phyloP scores from a whole-genome alignment of 1,140 invertebrate genomes.

The Melitaea cinxia region DNA sequence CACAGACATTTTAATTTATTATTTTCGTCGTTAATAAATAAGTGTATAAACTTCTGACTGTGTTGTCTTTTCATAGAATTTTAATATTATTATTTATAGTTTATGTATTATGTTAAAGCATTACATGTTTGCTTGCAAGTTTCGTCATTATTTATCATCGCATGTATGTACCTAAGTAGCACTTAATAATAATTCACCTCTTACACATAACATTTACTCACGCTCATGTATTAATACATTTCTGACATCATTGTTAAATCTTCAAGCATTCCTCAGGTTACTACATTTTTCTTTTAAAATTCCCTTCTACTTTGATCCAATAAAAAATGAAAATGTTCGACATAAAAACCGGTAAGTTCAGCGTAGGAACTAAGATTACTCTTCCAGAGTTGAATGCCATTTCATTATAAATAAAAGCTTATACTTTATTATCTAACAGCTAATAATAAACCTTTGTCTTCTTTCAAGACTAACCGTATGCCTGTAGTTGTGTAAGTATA shows the following conservation, averaged over 20 bases:
- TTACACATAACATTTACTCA: constrained; percentile 62
- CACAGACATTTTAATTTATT: constrained; percentile 26
- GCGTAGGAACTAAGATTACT: constrained; percentile 37
- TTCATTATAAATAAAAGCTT: constrained; percentile 43
- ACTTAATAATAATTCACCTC: constrained; percentile 70
- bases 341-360: constrained; percentile 71
- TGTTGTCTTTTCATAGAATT: neutral
- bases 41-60: neutral
- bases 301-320: constrained; percentile 33
- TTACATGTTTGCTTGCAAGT: constrained; percentile 60
- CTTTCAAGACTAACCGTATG: constrained; percentile 2
- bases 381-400: constrained; percentile 5
- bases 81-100: constrained; percentile 4
- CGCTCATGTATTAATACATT: constrained; percentile 59
- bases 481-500: constrained; percentile 3
- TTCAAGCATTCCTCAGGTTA: constrained; percentile 77
- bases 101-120: constrained; percentile 22
- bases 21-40: neutral
- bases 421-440: constrained; percentile 33
- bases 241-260: constrained; percentile 64
- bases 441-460: constrained; percentile 39
- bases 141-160: constrained; percentile 54
- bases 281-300: constrained; percentile 54
- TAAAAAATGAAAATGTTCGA: constrained; percentile 11
- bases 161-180: too few relatives aligned